Evolutionary conservation across 2,888 invertebrate genomes (phyloP).

Genomic region (Mongoloraphidia duomilia): DNA sequence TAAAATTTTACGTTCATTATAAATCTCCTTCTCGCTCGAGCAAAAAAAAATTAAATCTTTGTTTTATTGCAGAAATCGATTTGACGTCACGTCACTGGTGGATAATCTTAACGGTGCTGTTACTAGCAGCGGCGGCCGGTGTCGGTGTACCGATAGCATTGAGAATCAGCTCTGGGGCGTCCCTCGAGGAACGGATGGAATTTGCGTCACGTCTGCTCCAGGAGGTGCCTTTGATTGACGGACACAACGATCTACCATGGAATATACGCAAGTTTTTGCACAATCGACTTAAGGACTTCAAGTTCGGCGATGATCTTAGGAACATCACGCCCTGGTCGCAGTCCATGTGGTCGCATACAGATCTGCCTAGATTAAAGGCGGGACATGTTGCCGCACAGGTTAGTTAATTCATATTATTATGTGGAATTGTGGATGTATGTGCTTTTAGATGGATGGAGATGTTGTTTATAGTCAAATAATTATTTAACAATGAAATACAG

Average conservation of each 20-base stretch:
- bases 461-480: no score
- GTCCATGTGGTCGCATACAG: conserved; percentile 67
- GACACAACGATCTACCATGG: conserved; percentile 85
- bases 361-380: conserved; percentile 53
- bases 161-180: conserved; percentile 61
- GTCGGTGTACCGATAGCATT: conserved; percentile 67
- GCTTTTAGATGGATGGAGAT: no score
- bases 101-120: conserved; percentile 57
- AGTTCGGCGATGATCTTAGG: conserved; percentile 53
- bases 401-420: conserved; percentile 21
- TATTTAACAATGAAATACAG: no score
- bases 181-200: conserved; percentile 59
- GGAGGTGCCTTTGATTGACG: conserved; percentile 68
- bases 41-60: background rate
- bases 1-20: no score
- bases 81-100: conserved; percentile 54
- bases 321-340: conserved; percentile 55
- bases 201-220: conserved; percentile 57
- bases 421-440: no score
- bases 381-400: conserved; percentile 71
- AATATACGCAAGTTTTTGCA: conserved; percentile 82
- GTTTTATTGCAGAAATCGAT: conserved; percentile 34
- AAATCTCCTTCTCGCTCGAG: no score
- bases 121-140: conserved; percentile 65
- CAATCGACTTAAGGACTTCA: conserved; percentile 73